Base-by-base conservation (phyloP, 2,888 invertebrate species). In the Sycophila texana region DNA sequence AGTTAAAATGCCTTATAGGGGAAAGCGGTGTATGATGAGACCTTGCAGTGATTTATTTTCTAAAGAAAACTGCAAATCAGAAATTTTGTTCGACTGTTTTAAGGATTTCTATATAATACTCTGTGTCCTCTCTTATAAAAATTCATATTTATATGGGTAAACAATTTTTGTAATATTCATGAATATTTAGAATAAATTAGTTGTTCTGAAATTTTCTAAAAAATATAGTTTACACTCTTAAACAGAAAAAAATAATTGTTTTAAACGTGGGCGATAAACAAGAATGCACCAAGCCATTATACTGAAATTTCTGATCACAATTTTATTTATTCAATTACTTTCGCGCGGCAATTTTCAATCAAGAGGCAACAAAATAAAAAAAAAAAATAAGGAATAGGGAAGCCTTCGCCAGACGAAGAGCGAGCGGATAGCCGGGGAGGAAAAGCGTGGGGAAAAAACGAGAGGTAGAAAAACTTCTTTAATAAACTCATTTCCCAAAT, bases 401-500 rank as follows among this genome's bases (percentile, higher is more conserved):
- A 26, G 18, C 18, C 4, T 7, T 16, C 7, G 51, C 13, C 16
- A 26, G 30, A 74, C 20, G 30, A 18, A 60, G 30, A 51, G 63
- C 4, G 13, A 10, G 5, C 16, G 2, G 30, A 20, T 22, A n/a
- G 57, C 12, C 5, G 39, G 51, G 49, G 60, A 58, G 47, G 39
- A 58, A 49, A 49, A 20, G 58, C 5, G n/a, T n/a, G 10, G 16
- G 16, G 68, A 47, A 53, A 57, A 66, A 57, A 58, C 39, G 39
- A 39, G 10, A 39, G 39, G 39, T 7, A 53, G 20, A 55, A 63
- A 65, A 55, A 58, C 49, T 72, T 67, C 73, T 78, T 72, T 73
- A 78, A 78, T 78, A 78, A 78, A 78, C 77, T 68, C 73, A 73
- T 73, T 78, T 78, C 72, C 67, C 73, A 73, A 78, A 78, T 78